phyloP scores from a whole-genome alignment of 2,797 vertebrate genomes.

The Meda fulgida region DNA sequence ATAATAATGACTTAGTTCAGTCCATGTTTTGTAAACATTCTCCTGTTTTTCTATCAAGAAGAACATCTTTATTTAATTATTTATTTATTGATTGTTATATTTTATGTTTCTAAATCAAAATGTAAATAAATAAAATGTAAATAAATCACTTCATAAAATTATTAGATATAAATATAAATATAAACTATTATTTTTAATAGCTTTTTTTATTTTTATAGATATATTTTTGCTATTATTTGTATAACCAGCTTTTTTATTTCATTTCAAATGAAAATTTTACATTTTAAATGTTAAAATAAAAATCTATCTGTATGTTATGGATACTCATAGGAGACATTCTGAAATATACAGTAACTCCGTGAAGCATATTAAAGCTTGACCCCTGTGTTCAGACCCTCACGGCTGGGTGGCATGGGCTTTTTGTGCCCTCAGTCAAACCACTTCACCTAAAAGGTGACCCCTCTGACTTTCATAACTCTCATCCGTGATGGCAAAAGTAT shows the following conservation, averaged over 20 bases:
- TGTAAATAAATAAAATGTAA: no score
- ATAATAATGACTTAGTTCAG: neutral
- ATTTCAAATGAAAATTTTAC: no score
- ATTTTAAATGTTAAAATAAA: no score
- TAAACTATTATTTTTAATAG: no score
- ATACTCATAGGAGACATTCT: neutral
- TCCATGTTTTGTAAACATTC: neutral
- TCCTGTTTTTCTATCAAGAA: neutral
- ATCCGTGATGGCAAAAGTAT: no score
- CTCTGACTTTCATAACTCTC: no score
- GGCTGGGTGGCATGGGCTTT: neutral
- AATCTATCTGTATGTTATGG: neutral
- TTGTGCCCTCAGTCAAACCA: slow-evolving; percentile 16
- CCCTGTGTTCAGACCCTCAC: slow-evolving; percentile 26
- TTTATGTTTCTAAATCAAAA: neutral
- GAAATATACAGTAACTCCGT: no score
- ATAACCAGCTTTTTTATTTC: no score
- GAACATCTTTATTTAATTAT: neutral
- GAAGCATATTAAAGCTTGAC: slow-evolving; percentile 8
- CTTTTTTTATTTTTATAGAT: no score
- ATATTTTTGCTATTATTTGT: no score
- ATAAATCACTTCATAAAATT: no score
- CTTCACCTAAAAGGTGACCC: slow-evolving; percentile 1
- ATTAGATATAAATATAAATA: no score
- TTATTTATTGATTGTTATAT: neutral